These are phyloP conservation scores for Callosobruchus maculatus DNA, from an alignment of 2,888 invertebrate genomes.

Conservation along the genomic window DNA sequence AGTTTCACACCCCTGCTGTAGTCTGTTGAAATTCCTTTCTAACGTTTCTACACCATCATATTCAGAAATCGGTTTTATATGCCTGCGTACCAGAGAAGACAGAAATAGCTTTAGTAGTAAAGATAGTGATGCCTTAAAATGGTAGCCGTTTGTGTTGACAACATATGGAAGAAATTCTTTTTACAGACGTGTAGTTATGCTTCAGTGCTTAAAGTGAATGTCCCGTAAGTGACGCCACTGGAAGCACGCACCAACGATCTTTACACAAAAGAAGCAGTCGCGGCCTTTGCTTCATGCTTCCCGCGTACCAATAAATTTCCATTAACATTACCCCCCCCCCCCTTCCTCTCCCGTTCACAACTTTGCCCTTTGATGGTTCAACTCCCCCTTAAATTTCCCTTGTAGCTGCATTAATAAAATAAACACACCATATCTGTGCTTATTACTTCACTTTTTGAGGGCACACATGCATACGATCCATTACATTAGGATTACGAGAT, in stretches of 20 bases:
- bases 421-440: background rate
- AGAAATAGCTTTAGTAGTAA: too few species aligned
- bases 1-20: too few species aligned
- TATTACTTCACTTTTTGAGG: background rate
- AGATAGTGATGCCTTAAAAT: too few species aligned
- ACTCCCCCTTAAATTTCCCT: background rate
- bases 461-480: too few species aligned
- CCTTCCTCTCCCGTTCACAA: background rate
- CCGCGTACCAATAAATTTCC: slow-evolving; percentile 16
- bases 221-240: slow-evolving; percentile 26
- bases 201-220: background rate
- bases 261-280: slow-evolving; percentile 27
- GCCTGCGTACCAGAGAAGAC: too few species aligned
- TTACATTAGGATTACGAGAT: too few species aligned
- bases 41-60: too few species aligned
- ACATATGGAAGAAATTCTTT: too few species aligned
- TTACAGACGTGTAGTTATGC: too few species aligned
- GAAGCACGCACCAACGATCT: slow-evolving; percentile 28
- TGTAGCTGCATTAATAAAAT: background rate
- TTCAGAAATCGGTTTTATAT: too few species aligned
- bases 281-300: slow-evolving; percentile 30
- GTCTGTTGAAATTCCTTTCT: too few species aligned
- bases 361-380: background rate
- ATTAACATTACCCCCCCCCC: background rate
- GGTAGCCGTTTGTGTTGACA: too few species aligned